phyloP scores from a whole-genome alignment of 2,797 vertebrate genomes.

The Enteromius viviparus region DNA sequence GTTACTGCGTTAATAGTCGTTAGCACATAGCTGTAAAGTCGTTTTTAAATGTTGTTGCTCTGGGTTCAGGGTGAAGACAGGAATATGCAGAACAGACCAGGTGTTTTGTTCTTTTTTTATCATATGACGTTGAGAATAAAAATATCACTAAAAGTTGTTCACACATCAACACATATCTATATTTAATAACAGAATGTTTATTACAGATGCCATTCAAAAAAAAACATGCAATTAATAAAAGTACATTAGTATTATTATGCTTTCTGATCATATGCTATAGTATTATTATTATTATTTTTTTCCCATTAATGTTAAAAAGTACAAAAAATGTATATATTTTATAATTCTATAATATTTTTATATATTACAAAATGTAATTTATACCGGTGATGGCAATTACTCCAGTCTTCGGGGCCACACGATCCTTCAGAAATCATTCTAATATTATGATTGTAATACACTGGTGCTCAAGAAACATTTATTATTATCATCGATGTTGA shows the following conservation, averaged over 20 bases:
- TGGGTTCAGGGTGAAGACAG: neutral
- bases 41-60: constrained; percentile 20
- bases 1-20: constrained; percentile 37
- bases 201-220: neutral
- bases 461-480: too few species aligned
- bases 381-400: neutral
- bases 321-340: neutral
- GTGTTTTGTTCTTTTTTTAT: neutral
- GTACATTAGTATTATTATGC: neutral
- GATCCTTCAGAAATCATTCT: neutral
- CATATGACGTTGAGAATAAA: neutral
- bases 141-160: neutral
- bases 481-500: too few species aligned
- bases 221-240: neutral
- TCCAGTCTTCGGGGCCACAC: neutral
- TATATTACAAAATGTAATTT: neutral
- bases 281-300: neutral
- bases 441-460: neutral
- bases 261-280: neutral
- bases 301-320: neutral
- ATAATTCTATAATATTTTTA: neutral
- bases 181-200: neutral
- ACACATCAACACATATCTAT: neutral
- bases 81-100: neutral
- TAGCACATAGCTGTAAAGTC: constrained; percentile 29